These are phyloP conservation scores for Porites divaricata DNA, from an alignment of 92 coral and sea anemone species.

Conservation along the genomic window DNA sequence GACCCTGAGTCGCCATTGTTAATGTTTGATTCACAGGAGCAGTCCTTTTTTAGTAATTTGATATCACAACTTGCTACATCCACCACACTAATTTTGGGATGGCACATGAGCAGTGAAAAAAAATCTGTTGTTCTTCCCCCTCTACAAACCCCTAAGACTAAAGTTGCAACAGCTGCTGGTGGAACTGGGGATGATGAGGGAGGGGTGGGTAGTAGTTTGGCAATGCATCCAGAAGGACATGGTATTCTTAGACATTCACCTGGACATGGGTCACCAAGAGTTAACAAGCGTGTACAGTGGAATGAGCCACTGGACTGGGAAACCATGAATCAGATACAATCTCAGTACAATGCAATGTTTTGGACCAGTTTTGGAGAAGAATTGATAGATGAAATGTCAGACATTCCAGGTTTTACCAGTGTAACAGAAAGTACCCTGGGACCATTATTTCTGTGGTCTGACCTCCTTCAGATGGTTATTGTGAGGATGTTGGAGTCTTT, in stretches of 20 bases:
- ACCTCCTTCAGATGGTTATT: constrained; percentile 40
- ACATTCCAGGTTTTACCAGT: neutral
- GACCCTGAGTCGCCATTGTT: constrained; percentile 63
- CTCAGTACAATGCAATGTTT: constrained; percentile 69
- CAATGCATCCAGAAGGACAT: constrained; percentile 56
- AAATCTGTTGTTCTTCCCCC: constrained; percentile 24
- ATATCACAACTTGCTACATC: constrained; percentile 73
- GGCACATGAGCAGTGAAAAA: constrained; percentile 20
- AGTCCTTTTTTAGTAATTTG: constrained; percentile 66
- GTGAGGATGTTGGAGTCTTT: constrained; percentile 66
- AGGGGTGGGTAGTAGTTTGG: neutral
- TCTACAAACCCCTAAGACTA: constrained; percentile 5
- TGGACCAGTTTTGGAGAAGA: constrained; percentile 77
- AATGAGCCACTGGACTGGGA: constrained; percentile 64
- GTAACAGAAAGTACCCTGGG: constrained; percentile 13
- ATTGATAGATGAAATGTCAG: constrained; percentile 61
- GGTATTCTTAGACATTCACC: constrained; percentile 77
- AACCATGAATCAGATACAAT: constrained; percentile 66
- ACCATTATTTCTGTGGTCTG: constrained; percentile 72
- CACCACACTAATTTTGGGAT: constrained; percentile 63
- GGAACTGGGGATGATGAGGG: constrained; percentile 1
- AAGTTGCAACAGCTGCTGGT: neutral
- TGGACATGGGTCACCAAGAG: constrained; percentile 65
- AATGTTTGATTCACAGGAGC: constrained; percentile 70
- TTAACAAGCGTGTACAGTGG: constrained; percentile 88